Percentiles rank a stretch among this genome's conserved stretches.
phyloP scores from a whole-genome alignment of 2,888 invertebrate genomes.

The Clepsis dumicolana region DNA sequence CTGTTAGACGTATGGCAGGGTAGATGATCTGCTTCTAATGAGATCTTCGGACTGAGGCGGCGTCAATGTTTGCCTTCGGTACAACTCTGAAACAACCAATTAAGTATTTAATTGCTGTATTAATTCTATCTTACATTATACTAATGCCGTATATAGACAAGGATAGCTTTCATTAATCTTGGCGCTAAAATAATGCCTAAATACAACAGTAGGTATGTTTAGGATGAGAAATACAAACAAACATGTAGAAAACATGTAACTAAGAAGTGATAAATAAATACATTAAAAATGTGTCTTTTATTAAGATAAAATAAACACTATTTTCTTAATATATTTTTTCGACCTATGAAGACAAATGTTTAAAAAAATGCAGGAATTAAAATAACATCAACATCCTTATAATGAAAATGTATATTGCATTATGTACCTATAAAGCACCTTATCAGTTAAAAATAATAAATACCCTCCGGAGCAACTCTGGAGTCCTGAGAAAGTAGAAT shows the following conservation, averaged over 20 bases:
- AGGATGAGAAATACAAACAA: no score
- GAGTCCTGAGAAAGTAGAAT: conserved; percentile 72
- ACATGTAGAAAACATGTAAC: no score
- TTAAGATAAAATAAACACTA: neutral
- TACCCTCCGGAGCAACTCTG: conserved; percentile 75
- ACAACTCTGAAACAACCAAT: conserved; percentile 60
- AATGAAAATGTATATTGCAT: neutral
- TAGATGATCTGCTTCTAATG: conserved; percentile 53
- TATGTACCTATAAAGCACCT: conserved; percentile 26
- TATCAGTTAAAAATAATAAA: conserved; percentile 45
- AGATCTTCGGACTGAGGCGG: conserved; percentile 51
- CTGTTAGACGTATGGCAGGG: conserved; percentile 48
- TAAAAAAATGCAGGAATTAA: neutral
- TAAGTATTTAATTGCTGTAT: neutral
- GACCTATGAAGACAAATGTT: neutral
- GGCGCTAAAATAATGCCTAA: no score
- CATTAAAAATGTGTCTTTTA: neutral
- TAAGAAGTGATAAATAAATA: no score
- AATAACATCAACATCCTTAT: neutral
- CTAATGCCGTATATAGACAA: neutral
- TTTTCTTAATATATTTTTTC: neutral
- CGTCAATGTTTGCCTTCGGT: conserved; percentile 56
- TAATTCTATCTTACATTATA: neutral
- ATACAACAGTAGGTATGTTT: no score
- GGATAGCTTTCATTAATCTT: neutral